Evolutionary conservation across 2,888 invertebrate genomes (phyloP), one percentile per base, ranked within the genome.

Genomic region (Eupithecia inturbata): DNA sequence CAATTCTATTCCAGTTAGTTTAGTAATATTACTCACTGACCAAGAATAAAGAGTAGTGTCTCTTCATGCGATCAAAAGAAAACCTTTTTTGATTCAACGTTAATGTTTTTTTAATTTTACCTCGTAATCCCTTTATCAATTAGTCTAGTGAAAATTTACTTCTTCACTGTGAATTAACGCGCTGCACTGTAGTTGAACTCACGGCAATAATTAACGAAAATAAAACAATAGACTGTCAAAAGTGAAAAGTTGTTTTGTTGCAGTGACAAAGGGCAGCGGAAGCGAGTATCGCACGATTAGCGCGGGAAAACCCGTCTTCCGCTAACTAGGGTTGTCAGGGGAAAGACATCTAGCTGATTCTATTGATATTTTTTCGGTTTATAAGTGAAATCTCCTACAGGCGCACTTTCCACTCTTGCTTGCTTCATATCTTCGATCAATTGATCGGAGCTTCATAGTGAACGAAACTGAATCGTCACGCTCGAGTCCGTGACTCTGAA

Each of bases 301-400:
- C 83, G 79, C 83, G 83, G 86, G 86, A 87, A 90, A 89, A 91
- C 85, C 84, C 84, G 82, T 84, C 84, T 88, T 90, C 89, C 89
- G 87, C 77, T 75, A 77, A 53, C 81, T 85, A 75, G 75, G 72
- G 75, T 19, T 71, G 75, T 5, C 64, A 75, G 6, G 6, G 60
- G 57, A 33, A n/a, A 5, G 16, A 16, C 14, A 60, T 28, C 49
- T 9, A n/a, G n/a, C 9, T 1, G 19, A 49, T 49, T 49, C 22
- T 10, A 39, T 45, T 45, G 19, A 45, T 6, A 45, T 45, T 45
- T 19, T 19, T 45, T 45, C 0, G 9, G 49, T 9, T n/a, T 16
- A n/a, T n/a, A 4, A 4, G n/a, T n/a, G n/a, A n/a, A 1, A 49
- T n/a, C 6, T 49, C n/a, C n/a, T 49, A 9, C n/a, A n/a, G n/a